phyloP scores from a whole-genome alignment of 2,113 vertebrate genomes.

The Forbesichthys agassizii region DNA sequence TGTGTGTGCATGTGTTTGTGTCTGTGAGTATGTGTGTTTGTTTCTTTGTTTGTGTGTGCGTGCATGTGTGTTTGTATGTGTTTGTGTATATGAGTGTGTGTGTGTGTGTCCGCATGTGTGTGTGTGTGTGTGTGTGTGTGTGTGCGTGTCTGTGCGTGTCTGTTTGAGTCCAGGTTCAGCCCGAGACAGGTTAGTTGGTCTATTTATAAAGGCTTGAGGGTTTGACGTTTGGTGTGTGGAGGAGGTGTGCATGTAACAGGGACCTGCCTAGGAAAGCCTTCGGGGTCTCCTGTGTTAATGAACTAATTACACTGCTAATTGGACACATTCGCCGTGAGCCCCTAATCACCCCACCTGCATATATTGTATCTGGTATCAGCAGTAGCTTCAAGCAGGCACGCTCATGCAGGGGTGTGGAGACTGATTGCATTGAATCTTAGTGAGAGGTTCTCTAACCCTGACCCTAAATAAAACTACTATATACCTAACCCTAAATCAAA shows the following conservation, averaged over 20 bases:
- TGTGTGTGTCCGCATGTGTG: neutral
- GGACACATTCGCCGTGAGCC: conserved; percentile 53
- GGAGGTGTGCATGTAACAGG: conserved; percentile 41
- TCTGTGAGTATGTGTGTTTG: neutral
- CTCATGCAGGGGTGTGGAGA: neutral
- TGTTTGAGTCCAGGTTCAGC: conserved; percentile 4
- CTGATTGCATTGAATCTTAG: neutral
- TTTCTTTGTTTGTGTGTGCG: conserved; percentile 3
- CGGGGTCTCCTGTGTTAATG: conserved; percentile 69
- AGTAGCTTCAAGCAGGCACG: conserved; percentile 1
- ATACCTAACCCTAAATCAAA: no score
- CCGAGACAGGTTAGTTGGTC: conserved; percentile 18
- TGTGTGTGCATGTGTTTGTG: conserved; percentile 7
- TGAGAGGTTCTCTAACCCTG: no score
- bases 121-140: conserved; percentile 10
- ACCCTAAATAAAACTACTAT: no score
- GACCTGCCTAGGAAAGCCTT: conserved; percentile 50
- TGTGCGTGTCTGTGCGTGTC: conserved; percentile 16
- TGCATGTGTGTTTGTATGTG: neutral
- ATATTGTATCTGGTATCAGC: neutral
- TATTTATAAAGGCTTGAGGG: conserved; percentile 41
- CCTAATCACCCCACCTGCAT: conserved; percentile 4
- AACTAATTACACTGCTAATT: conserved; percentile 79
- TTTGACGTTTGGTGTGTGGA: conserved; percentile 27
- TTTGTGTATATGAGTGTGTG: no score